Percentiles rank a stretch among this genome's conserved stretches.
Conservation (phyloP, 2,113 vertebrate genomes). For the Zosterops pallidus region DNA sequence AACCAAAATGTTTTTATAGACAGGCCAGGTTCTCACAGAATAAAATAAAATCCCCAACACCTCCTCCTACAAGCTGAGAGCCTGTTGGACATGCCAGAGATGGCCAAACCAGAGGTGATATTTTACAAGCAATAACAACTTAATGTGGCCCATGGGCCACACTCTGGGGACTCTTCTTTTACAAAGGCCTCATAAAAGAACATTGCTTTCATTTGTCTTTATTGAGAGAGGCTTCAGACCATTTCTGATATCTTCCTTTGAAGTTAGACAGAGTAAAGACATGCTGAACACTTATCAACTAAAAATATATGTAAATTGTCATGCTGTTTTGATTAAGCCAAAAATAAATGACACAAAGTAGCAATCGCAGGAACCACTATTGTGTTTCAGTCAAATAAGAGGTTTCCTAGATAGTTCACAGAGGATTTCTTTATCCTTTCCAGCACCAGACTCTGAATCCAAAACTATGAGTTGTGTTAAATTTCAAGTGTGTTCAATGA, state of each 20-base stretch:
- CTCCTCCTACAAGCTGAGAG: not conserved
- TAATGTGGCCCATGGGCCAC: not conserved
- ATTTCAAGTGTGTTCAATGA: not conserved
- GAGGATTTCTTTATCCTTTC: not conserved
- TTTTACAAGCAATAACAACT: not conserved
- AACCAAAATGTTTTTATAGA: not conserved
- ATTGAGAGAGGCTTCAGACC: not conserved
- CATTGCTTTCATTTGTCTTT: not conserved
- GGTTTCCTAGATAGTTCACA: not conserved
- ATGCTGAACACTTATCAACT: not conserved
- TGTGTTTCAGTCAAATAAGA: not conserved
- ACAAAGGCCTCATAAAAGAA: not conserved
- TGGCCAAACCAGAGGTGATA: not conserved
- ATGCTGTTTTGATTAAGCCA: not conserved
- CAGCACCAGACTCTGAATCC: not conserved
- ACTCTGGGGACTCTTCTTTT: not conserved
- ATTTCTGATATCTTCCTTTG: not conserved
- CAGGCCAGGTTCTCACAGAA: not conserved
- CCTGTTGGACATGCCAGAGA: not conserved
- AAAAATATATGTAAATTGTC: not conserved
- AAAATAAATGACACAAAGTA: not conserved
- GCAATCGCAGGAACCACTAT: not conserved
- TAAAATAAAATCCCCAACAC: not conserved
- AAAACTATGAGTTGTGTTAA: not conserved
- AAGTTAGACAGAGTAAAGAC: not conserved